Conservation (phyloP, 2,888 invertebrate genomes). For the Drymonia ruficornis region DNA sequence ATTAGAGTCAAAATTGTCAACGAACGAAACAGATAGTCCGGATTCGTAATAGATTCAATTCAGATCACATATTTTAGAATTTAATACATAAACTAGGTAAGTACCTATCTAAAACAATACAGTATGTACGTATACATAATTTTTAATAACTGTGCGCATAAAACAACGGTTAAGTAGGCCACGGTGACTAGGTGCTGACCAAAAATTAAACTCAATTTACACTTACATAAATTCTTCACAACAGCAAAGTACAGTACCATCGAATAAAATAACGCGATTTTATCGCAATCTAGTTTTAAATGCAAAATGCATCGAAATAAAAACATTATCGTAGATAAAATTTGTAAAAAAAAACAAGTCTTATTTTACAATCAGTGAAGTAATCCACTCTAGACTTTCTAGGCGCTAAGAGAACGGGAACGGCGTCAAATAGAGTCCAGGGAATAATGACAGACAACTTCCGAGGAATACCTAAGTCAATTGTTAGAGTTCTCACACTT, state of each 20-base stretch:
- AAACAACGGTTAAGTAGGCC: background rate
- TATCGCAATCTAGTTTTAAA: background rate
- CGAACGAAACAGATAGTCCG: no score
- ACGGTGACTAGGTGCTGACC: background rate
- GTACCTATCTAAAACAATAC: no score
- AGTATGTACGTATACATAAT: background rate
- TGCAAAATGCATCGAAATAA: background rate
- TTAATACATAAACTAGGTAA: background rate
- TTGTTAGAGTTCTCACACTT: slow-evolving; percentile 38
- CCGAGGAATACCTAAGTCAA: slow-evolving; percentile 34
- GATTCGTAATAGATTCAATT: no score
- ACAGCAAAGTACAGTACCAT: background rate
- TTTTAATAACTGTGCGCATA: background rate
- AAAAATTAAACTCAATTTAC: background rate
- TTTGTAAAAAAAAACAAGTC: no score
- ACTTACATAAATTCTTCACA: background rate
- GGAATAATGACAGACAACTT: slow-evolving; percentile 45
- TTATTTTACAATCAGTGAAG: background rate
- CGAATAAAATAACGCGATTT: background rate
- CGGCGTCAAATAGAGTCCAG: slow-evolving; percentile 13
- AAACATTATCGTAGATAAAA: no score
- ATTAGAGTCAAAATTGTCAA: no score
- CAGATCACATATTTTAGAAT: background rate
- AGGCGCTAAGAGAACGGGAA: slow-evolving; percentile 1
- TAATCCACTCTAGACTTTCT: background rate